Percentiles rank a stretch among this genome's conserved stretches.
These are phyloP conservation scores for Drosophila barbarae DNA, from an alignment of 2,888 invertebrate species.

Conservation along the genomic window DNA sequence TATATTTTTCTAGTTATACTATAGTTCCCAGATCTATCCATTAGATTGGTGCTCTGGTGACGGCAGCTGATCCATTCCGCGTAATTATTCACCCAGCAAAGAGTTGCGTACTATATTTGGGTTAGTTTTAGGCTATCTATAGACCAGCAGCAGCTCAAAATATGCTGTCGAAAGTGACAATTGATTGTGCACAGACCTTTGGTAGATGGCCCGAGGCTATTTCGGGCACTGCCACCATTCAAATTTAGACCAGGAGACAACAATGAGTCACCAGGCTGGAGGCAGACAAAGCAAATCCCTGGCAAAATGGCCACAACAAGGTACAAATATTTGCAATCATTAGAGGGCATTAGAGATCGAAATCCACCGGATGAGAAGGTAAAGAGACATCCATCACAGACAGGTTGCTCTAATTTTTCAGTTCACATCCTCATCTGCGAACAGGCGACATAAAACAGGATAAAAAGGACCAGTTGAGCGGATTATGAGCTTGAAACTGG, in stretches of 20 bases:
- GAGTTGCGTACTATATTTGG: conserved; percentile 54
- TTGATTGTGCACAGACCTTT: conserved; percentile 62
- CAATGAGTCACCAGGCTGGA: conserved; percentile 53
- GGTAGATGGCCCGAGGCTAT: conserved; percentile 36
- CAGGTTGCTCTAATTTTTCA: conserved; percentile 68
- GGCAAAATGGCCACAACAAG: conserved; percentile 30
- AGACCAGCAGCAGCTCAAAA: conserved; percentile 60
- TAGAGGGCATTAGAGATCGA: conserved; percentile 58
- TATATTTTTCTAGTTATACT: background rate
- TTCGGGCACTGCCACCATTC: conserved; percentile 44
- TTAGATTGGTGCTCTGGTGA: conserved; percentile 1
- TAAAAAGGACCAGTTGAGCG: conserved; percentile 62
- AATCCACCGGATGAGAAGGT: conserved; percentile 48
- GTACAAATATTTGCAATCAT: conserved; percentile 69
- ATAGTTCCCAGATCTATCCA: background rate
- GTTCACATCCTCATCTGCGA: conserved; percentile 25
- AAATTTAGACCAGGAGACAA: conserved; percentile 48
- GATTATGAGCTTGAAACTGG: conserved; percentile 57
- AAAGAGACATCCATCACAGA: conserved; percentile 30
- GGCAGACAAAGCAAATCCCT: conserved; percentile 39
- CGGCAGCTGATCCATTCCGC: conserved; percentile 10
- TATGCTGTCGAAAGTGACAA: conserved; percentile 71
- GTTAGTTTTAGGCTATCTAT: conserved; percentile 48
- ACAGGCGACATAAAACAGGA: conserved; percentile 67
- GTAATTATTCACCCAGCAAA: conserved; percentile 29